Base-by-base conservation (phyloP, 2,888 invertebrate genomes). In the Agelastica alni region DNA sequence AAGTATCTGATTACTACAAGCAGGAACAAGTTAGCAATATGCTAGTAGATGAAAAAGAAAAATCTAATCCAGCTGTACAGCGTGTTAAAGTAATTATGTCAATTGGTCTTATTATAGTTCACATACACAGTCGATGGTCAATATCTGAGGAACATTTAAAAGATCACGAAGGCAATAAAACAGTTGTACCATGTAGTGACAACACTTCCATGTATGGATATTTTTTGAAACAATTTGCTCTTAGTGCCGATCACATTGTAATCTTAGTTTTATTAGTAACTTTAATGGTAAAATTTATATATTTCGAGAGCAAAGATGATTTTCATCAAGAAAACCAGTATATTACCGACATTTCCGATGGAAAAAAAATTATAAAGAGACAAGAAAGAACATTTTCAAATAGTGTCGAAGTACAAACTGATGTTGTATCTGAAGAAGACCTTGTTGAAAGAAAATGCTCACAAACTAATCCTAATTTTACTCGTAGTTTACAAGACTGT, bases 31-130 rank as follows among this genome's bases (percentile, higher is more conserved):
- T 70, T 79, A 77, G 68, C 7, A 67, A 67, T 30, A 67, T 62
- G 57, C 51, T 69, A 22, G 81, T 85, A 44, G 89, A 90, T 70
- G 85, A 86, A 48, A 90, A 91, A 70, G 86, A 92, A 63, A 93
- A 93, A 73, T 88, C 91, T 0, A 96, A 96, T 78, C 95, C 95
- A 4, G 94, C 95, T 3, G 88, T 93, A 16, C 93, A 96, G 74
- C 82, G 95, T 57, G 93, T 96, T 1, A 96, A 96, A 77, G 84
- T 96, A 71, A 95, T 96, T 46, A 96, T 96, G 95, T 93, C 93
- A 13, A 91, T 89, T 3, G 94, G 94, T 0, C 78, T 96, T 47
- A 84, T 93, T 61, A 84, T 93, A 62, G 95, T 96, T 0, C 95
- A 96, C 75, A 83, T 88, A 12, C 88, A 89, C 71, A 87, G 86